These are phyloP conservation scores for Caenorhabditis uteleia DNA, from an alignment of 2,888 invertebrate species.

Conservation along the genomic window DNA sequence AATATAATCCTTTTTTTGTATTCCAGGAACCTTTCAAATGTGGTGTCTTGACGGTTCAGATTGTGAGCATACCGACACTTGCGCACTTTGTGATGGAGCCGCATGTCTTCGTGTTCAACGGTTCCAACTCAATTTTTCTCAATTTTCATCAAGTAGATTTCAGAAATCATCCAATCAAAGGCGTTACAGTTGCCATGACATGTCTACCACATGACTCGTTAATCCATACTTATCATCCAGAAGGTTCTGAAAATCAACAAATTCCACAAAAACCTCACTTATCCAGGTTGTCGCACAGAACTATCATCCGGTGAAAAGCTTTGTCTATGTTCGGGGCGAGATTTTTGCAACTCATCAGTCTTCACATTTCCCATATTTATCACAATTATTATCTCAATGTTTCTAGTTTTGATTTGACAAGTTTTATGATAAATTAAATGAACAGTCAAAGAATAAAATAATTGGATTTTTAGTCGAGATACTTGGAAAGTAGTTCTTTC, in stretches of 20 bases:
- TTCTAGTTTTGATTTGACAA: neutral
- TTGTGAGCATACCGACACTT: conserved; percentile 33
- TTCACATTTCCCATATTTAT: neutral
- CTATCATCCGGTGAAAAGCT: conserved; percentile 40
- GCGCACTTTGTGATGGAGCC: conserved; percentile 50
- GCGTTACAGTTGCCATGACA: conserved; percentile 41
- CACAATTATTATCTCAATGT: neutral
- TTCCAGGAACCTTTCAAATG: conserved; percentile 11
- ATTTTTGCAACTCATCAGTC: conserved; percentile 48
- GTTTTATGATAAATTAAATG: neutral
- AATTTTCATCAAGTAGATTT: conserved; percentile 10
- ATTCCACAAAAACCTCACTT: neutral
- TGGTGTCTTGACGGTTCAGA: conserved; percentile 57
- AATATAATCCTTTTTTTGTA: neutral
- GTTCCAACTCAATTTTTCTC: conserved; percentile 22
- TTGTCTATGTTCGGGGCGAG: conserved; percentile 45
- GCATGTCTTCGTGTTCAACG: conserved; percentile 49
- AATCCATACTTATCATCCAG: conserved; percentile 46
- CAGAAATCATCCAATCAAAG: conserved; percentile 36
- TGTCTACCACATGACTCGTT: conserved; percentile 50
- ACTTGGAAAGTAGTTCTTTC: conserved; percentile 86
- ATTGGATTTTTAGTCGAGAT: conserved; percentile 44
- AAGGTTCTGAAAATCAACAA: conserved; percentile 19
- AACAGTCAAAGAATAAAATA: neutral
- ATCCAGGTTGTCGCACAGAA: conserved; percentile 39